Percentiles rank a stretch among this genome's conserved stretches.
phyloP scores from a whole-genome alignment of 1,140 invertebrate genomes.

The Harpegnathos saltator region DNA sequence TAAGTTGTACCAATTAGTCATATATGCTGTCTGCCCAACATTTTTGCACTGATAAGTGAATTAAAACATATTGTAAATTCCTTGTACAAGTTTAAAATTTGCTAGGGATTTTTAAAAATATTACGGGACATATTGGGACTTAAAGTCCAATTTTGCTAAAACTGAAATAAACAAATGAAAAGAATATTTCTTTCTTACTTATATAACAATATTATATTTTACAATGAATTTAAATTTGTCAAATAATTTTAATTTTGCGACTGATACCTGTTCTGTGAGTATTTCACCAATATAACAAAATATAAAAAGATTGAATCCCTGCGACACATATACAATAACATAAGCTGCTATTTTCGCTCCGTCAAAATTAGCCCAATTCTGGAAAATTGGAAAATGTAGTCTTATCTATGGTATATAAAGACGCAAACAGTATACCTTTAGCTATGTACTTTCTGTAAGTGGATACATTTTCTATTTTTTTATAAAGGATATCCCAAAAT shows the following conservation, averaged over 20 bases:
- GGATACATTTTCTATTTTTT: no score
- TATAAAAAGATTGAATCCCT: slow-evolving; percentile 73
- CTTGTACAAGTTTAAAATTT: neutral
- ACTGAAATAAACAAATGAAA: neutral
- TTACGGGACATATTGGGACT: no score
- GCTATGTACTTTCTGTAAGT: no score
- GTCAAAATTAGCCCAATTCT: slow-evolving; percentile 69
- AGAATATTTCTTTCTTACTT: neutral
- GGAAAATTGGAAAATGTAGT: slow-evolving; percentile 4
- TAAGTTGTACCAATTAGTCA: slow-evolving; percentile 50
- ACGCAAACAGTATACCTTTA: no score
- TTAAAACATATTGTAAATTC: neutral
- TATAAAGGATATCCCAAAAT: no score
- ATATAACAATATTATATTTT: no score
- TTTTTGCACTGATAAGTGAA: slow-evolving; percentile 60
- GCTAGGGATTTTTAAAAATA: neutral
- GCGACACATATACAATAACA: slow-evolving; percentile 66
- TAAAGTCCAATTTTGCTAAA: slow-evolving; percentile 11
- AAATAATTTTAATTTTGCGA: no score
- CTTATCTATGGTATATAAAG: no score
- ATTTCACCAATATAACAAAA: slow-evolving; percentile 76
- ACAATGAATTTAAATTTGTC: no score
- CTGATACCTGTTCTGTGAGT: slow-evolving; percentile 72
- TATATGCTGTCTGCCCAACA: slow-evolving; percentile 60
- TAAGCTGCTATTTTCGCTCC: slow-evolving; percentile 50